Conservation (phyloP, 2,113 vertebrate species). For the Rhipidura dahli region DNA sequence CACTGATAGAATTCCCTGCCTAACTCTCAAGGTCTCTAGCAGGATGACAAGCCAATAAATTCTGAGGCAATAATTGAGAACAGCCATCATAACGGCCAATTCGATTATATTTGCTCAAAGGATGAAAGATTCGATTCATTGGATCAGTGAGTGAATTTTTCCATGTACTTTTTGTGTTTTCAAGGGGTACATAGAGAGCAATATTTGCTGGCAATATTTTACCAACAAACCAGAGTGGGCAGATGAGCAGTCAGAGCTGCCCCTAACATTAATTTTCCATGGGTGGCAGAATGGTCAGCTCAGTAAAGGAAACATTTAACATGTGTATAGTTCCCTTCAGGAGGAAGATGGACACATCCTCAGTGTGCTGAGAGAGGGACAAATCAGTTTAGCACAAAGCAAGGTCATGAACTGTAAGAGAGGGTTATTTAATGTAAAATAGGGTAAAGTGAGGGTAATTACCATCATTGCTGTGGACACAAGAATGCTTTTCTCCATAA, state of each 20-base stretch:
- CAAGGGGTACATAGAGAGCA: background rate
- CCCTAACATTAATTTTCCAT: background rate
- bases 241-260: background rate
- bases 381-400: background rate
- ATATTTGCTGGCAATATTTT: background rate
- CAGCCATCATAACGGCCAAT: constrained; percentile 9
- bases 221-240: background rate
- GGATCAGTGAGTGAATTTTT: background rate
- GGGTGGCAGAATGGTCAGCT: background rate
- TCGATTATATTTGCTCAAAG: constrained; percentile 12
- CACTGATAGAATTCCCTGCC: background rate
- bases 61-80: constrained; percentile 31
- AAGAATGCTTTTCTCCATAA: background rate
- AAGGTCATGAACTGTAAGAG: background rate
- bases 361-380: background rate
- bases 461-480: background rate
- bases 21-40: background rate
- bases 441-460: background rate
- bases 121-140: background rate
- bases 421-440: background rate
- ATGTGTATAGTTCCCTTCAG: background rate
- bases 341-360: background rate
- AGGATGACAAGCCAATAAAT: constrained; percentile 8
- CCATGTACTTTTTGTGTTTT: background rate
- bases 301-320: background rate